These are phyloP conservation scores for Lemur catta DNA, from an alignment of 2,797 vertebrate genomes.

Conservation along the genomic window DNA sequence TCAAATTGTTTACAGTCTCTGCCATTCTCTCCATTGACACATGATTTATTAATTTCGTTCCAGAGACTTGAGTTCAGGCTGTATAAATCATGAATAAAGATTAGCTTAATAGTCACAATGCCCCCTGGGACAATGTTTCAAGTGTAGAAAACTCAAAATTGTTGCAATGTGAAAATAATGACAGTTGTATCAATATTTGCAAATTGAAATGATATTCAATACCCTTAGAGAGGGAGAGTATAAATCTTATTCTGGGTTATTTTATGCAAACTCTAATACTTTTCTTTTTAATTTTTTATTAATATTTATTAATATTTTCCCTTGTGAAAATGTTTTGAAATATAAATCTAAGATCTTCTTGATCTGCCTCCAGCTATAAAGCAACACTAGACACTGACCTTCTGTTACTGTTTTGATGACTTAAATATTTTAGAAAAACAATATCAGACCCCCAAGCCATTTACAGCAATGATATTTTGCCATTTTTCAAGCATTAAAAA, in stretches of 20 bases:
- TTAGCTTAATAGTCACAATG: conserved; percentile 51
- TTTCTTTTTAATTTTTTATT: conserved; percentile 59
- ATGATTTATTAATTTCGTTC: conserved; percentile 65
- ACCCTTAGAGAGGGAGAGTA: conserved; percentile 43
- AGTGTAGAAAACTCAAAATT: conserved; percentile 62
- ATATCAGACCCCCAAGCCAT: conserved; percentile 52
- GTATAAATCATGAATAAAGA: conserved; percentile 66
- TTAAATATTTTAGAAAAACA: conserved; percentile 72
- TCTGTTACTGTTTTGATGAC: conserved; percentile 56
- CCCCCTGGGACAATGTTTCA: conserved; percentile 46
- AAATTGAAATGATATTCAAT: conserved; percentile 63
- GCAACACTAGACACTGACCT: conserved; percentile 61
- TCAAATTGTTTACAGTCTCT: conserved; percentile 34
- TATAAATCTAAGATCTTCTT: conserved; percentile 61
- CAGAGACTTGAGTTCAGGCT: conserved; percentile 34
- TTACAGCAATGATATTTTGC: conserved; percentile 51
- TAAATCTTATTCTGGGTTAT: conserved; percentile 51
- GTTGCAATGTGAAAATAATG: conserved; percentile 45
- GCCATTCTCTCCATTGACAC: conserved; percentile 19
- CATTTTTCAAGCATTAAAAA: neutral
- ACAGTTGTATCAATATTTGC: conserved; percentile 56
- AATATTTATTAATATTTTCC: conserved; percentile 62
- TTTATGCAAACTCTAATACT: conserved; percentile 59
- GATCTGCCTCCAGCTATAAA: conserved; percentile 59
- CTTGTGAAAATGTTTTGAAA: conserved; percentile 60